Conservation (phyloP, 2,888 invertebrate species). For the Ptychoptera contaminata region DNA sequence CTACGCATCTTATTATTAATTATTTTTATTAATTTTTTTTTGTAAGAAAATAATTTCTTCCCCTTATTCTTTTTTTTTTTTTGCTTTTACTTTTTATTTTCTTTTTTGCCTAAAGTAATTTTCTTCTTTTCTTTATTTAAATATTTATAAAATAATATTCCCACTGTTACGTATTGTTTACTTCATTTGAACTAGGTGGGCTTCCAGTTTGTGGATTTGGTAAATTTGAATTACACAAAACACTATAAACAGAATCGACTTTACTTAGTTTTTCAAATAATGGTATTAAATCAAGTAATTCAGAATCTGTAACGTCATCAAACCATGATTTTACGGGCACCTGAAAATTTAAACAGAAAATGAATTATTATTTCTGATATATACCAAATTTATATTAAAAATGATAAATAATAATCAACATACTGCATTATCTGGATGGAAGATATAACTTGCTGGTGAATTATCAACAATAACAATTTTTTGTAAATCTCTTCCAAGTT, state of each 20-base stretch:
- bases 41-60: too few species aligned
- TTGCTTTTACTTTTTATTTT: too few species aligned
- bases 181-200: slow-evolving; percentile 31
- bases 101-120: too few species aligned
- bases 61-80: too few species aligned
- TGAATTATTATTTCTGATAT: slow-evolving; percentile 1
- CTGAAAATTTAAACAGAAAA: slow-evolving; percentile 31
- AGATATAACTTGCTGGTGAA: slow-evolving; percentile 98
- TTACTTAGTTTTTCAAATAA: slow-evolving; percentile 94
- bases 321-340: slow-evolving; percentile 99
- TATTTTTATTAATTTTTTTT: too few species aligned
- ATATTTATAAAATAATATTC: slow-evolving; percentile 33
- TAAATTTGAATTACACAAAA: slow-evolving; percentile 83
- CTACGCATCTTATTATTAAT: too few species aligned
- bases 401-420: slow-evolving; percentile 32
- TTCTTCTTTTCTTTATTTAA: slow-evolving; percentile 14
- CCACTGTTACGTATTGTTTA: slow-evolving; percentile 33
- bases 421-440: slow-evolving; percentile 99
- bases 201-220: slow-evolving; percentile 20
- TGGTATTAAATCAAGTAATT: slow-evolving; percentile 91
- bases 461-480: slow-evolving; percentile 98
- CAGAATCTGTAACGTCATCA: slow-evolving; percentile 95
- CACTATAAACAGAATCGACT: slow-evolving; percentile 93
- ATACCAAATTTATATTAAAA: neutral
- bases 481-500: slow-evolving; percentile 88